Percentiles rank a stretch among this genome's conserved stretches.
phyloP scores from a whole-genome alignment of 2,113 vertebrate genomes.

The Pycnonotus jocosus region DNA sequence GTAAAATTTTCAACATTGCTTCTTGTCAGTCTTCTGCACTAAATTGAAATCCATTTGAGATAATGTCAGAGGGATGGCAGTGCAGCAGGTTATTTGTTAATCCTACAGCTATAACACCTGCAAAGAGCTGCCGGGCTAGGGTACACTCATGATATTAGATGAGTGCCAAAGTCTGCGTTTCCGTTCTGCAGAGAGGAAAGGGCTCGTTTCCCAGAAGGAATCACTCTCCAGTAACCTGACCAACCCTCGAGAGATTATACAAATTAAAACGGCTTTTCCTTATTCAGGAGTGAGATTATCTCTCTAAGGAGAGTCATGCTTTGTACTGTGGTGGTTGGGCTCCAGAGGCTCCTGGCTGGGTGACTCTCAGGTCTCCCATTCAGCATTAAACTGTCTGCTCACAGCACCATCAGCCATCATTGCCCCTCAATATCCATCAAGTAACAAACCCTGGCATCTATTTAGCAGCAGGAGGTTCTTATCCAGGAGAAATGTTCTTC shows the following conservation, averaged over 20 bases:
- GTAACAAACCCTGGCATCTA: constrained; percentile 29
- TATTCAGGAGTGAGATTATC: neutral
- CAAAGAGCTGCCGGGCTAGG: neutral
- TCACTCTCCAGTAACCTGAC: neutral
- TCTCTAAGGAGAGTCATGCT: neutral
- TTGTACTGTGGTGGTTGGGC: neutral
- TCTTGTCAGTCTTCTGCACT: neutral
- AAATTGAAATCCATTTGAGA: neutral
- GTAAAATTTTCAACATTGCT: neutral
- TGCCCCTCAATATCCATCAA: constrained; percentile 38
- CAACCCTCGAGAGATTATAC: neutral
- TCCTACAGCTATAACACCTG: neutral
- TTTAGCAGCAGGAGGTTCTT: constrained; percentile 51
- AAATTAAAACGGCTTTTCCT: neutral
- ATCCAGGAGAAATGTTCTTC: constrained; percentile 29
- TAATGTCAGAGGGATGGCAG: neutral
- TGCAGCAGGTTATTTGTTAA: neutral
- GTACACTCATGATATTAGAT: neutral
- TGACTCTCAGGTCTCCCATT: neutral
- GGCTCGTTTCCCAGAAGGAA: neutral
- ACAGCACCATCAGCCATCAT: neutral
- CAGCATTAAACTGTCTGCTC: neutral
- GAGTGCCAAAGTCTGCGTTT: rapidly evolving
- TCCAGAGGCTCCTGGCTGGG: neutral
- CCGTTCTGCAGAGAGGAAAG: neutral